Percentiles rank a stretch among this genome's conserved stretches.
Evolutionary conservation across 2,888 invertebrate species (phyloP).

Genomic region (Balanococcus diminutus): DNA sequence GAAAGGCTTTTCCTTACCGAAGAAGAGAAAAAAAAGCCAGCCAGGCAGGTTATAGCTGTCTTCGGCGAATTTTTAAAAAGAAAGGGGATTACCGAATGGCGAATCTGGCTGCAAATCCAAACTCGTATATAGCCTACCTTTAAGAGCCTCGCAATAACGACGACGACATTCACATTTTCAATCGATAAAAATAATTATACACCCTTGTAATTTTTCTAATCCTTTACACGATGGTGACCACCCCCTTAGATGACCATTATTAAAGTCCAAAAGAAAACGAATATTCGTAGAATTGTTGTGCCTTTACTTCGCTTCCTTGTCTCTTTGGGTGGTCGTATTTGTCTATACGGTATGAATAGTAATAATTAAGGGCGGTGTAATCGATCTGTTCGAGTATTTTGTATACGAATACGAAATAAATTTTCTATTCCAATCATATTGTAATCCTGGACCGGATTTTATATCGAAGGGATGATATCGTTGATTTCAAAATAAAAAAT

Average conservation of each 20-base stretch:
- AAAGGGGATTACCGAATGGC: conserved; percentile 34
- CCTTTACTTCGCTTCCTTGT: neutral
- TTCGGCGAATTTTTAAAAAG: conserved; percentile 31
- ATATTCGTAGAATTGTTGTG: neutral
- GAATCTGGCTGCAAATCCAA: conserved; percentile 27
- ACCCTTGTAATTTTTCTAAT: conserved; percentile 34
- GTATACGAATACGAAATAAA: too few relatives aligned
- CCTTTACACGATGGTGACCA: neutral
- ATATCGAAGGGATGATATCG: neutral
- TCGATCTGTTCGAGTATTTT: neutral
- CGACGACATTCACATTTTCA: conserved; percentile 18
- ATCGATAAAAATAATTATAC: conserved; percentile 42
- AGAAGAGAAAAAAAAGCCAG: neutral
- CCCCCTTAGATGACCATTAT: neutral
- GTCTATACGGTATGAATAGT: neutral
- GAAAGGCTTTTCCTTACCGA: neutral
- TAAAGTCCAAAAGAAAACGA: neutral
- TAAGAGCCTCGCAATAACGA: neutral
- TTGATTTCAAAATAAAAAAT: neutral
- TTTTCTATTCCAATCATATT: neutral
- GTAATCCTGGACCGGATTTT: neutral
- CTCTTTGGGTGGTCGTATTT: neutral
- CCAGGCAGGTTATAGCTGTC: neutral
- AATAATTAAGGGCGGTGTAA: neutral
- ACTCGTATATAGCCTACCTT: conserved; percentile 8